phyloP scores from a whole-genome alignment of 2,113 vertebrate species.

The Anser brachyrhynchus region DNA sequence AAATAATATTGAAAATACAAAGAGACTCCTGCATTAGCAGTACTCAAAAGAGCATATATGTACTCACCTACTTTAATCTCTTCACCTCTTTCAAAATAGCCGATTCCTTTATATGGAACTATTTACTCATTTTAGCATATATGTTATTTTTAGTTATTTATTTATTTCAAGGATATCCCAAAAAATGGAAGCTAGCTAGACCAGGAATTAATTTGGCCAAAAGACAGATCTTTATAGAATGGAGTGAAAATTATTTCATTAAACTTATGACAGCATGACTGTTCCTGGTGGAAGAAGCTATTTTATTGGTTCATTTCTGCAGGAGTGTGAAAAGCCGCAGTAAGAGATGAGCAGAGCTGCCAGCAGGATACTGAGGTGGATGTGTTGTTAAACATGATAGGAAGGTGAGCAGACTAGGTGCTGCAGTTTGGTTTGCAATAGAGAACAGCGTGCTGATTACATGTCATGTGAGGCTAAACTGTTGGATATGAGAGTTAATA shows the following conservation, averaged over 20 bases:
- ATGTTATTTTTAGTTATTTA: not conserved
- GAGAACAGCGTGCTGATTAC: not conserved
- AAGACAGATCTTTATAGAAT: not conserved
- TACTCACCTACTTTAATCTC: not conserved
- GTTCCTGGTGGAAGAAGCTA: not conserved
- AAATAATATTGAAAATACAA: not conserved
- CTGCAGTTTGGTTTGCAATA: not conserved
- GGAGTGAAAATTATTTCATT: not conserved
- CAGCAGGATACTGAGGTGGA: not conserved
- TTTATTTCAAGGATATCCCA: not conserved
- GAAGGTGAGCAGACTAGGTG: not conserved
- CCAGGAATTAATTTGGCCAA: not conserved
- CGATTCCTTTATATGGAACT: not conserved
- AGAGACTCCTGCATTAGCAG: not conserved
- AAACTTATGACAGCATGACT: not conserved
- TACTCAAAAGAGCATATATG: not conserved
- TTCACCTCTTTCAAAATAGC: not conserved
- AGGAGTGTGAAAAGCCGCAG: not conserved
- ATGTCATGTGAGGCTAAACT: not conserved
- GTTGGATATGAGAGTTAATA: not conserved
- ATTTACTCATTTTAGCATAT: not conserved
- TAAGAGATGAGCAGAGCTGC: not conserved
- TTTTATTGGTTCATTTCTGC: not conserved
- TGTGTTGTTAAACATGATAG: not conserved
- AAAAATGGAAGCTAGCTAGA: not conserved